phyloP scores from a whole-genome alignment of 1,140 invertebrate genomes.

The Vanessa atalanta region DNA sequence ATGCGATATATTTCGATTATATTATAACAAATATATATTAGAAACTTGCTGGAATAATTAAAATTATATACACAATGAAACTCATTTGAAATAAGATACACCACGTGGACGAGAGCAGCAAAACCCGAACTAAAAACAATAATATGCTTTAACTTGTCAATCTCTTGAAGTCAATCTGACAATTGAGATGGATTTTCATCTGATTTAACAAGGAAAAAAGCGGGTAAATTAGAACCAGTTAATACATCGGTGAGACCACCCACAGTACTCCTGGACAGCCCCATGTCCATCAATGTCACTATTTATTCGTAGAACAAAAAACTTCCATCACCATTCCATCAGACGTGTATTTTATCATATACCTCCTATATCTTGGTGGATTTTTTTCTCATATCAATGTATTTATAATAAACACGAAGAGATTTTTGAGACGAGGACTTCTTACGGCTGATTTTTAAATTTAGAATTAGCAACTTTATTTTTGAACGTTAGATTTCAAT shows the following conservation, averaged over 20 bases:
- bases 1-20: background rate
- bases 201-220: slow-evolving; percentile 39
- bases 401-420: slow-evolving; percentile 19
- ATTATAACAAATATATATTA: background rate
- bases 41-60: too few relatives aligned
- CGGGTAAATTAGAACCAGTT: slow-evolving; percentile 47
- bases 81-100: background rate
- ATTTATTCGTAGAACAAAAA: slow-evolving; percentile 58
- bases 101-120: background rate
- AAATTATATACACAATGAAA: too few relatives aligned
- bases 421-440: slow-evolving; percentile 6
- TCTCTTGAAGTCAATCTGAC: slow-evolving; percentile 27
- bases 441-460: slow-evolving; percentile 22
- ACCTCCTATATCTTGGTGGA: slow-evolving; percentile 9
- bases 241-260: slow-evolving; percentile 55
- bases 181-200: slow-evolving; percentile 38
- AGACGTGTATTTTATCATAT: slow-evolving; percentile 37
- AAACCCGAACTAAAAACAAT: background rate
- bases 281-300: slow-evolving; percentile 71
- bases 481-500: slow-evolving; percentile 38
- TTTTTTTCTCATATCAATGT: background rate
- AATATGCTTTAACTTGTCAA: slow-evolving; percentile 22
- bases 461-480: slow-evolving; percentile 37
- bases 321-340: slow-evolving; percentile 43
- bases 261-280: slow-evolving; percentile 39